Percentiles rank a stretch among this genome's conserved stretches.
Evolutionary conservation across 2,888 invertebrate genomes (phyloP).

Genomic region (Galeruca laticollis): DNA sequence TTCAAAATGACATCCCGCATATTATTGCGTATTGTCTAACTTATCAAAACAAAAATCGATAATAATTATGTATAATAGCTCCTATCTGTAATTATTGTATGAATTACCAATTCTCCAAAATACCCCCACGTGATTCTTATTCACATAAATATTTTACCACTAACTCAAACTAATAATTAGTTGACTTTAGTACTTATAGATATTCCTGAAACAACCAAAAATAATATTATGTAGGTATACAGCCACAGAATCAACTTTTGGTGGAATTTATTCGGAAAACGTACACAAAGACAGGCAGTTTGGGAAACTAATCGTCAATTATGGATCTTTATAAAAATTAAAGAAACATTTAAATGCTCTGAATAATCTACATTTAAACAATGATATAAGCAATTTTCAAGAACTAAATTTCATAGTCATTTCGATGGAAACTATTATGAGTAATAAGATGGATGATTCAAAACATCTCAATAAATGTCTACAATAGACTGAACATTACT

Average conservation of each 20-base stretch:
- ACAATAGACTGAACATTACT: neutral
- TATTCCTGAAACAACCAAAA: no score
- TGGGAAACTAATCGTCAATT: neutral
- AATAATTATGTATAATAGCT: neutral
- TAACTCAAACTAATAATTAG: no score
- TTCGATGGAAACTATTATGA: slow-evolving; percentile 7
- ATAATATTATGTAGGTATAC: no score
- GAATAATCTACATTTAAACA: neutral
- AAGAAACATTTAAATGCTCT: neutral
- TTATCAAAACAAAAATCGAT: neutral
- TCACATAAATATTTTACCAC: neutral
- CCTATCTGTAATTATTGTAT: neutral
- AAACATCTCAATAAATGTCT: slow-evolving; percentile 8
- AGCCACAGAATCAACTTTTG: neutral
- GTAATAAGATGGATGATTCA: slow-evolving; percentile 21
- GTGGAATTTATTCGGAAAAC: neutral
- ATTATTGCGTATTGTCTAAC: no score
- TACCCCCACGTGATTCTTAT: neutral
- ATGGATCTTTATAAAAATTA: no score
- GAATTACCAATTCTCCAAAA: neutral
- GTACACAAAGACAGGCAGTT: neutral
- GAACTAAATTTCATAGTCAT: neutral
- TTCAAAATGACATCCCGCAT: no score
- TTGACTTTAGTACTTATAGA: no score
- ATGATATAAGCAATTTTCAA: neutral